These are phyloP conservation scores for Cyphomyrus discorhynchus DNA, from an alignment of 2,113 vertebrate species.

Conservation along the genomic window DNA sequence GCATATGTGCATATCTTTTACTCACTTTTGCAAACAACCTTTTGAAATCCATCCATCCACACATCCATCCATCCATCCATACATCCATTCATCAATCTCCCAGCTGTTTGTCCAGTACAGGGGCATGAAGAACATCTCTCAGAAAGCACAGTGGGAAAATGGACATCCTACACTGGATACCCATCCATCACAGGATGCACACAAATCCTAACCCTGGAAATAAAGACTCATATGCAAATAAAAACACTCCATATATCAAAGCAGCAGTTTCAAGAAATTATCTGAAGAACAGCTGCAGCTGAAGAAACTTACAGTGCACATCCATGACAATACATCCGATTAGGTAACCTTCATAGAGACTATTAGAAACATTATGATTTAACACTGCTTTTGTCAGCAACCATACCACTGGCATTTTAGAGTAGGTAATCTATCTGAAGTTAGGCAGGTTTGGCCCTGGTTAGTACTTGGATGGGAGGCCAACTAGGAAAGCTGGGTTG, in stretches of 20 bases:
- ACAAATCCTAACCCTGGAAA: slow-evolving; percentile 31
- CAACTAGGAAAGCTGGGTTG: no score
- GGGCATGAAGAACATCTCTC: background rate
- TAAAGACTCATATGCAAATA: slow-evolving; percentile 43
- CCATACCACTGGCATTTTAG: no score
- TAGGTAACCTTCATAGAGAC: background rate
- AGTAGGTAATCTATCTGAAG: no score
- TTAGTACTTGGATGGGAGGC: background rate
- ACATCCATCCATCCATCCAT: background rate
- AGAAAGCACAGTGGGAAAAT: background rate
- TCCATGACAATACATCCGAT: background rate
- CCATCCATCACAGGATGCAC: background rate
- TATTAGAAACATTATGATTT: background rate
- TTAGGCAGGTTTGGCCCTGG: no score
- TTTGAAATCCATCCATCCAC: background rate
- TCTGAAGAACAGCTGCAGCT: slow-evolving; percentile 40
- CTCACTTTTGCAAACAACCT: background rate
- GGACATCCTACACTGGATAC: background rate
- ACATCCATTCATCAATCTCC: background rate
- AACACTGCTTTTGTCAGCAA: no score
- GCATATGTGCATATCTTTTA: background rate
- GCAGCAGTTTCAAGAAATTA: slow-evolving; percentile 52
- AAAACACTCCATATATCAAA: slow-evolving; percentile 50
- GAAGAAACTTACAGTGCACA: background rate
- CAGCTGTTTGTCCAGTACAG: background rate